phyloP scores from a whole-genome alignment of 2,113 vertebrate genomes.

The Todiramphus saurophagus region DNA sequence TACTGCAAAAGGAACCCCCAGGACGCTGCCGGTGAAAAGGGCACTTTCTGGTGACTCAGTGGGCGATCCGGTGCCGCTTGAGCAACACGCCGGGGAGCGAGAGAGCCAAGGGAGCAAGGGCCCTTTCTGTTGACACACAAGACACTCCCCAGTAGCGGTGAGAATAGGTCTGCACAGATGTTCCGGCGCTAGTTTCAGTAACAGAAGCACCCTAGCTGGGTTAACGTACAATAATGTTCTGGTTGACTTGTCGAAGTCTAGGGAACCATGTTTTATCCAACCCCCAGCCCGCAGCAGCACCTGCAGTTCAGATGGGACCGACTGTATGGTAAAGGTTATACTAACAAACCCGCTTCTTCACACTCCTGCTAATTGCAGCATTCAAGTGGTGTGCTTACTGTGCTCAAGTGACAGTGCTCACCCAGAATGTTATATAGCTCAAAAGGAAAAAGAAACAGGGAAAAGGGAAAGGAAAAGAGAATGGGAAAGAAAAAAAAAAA shows the following conservation, averaged over 20 bases:
- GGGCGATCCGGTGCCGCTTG: background rate
- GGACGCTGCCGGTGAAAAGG: background rate
- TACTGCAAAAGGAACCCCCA: background rate
- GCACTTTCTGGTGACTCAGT: background rate
- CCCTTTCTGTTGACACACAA: rapidly evolving
- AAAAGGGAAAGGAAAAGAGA: background rate
- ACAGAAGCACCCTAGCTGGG: background rate
- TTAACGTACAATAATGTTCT: background rate
- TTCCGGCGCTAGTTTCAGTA: background rate
- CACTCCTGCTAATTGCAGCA: background rate
- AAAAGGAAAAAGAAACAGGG: background rate
- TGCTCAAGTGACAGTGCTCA: background rate
- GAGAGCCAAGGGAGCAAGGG: background rate
- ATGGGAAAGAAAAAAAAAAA: too few species aligned
- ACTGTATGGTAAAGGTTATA: background rate
- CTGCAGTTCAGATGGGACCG: background rate
- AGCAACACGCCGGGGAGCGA: rapidly evolving
- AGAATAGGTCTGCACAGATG: background rate
- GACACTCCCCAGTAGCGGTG: background rate
- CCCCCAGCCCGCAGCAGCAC: background rate
- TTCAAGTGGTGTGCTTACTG: background rate
- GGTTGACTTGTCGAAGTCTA: background rate
- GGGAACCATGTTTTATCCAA: background rate
- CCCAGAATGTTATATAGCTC: background rate
- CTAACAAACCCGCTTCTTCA: background rate